A percentile compares a stretch with the other conserved stretches of the same genome.
Conservation (phyloP, 30 jellyfish, hydroid and myxozoan genomes). For the Hydractinia echinata region DNA sequence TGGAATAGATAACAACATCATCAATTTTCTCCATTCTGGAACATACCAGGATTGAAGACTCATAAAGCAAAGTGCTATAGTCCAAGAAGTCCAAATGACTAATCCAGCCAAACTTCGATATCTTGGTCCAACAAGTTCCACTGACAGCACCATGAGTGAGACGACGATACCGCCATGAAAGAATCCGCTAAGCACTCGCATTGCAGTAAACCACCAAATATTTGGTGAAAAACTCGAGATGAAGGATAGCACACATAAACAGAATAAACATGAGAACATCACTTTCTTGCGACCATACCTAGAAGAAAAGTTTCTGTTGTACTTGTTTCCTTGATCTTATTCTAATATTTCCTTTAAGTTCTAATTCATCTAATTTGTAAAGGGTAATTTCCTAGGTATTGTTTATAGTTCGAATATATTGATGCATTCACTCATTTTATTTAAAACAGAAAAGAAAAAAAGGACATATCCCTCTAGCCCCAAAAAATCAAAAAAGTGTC, state of each 20-base stretch:
- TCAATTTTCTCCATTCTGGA: constrained; percentile 71
- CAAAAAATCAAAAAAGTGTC: too few species aligned
- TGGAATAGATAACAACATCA: constrained; percentile 75
- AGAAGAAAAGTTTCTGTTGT: not conserved
- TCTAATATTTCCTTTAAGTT: too few species aligned
- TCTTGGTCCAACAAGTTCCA: constrained; percentile 82
- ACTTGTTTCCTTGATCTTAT: too few species aligned
- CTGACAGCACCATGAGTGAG: constrained; percentile 59
- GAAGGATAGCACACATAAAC: not conserved
- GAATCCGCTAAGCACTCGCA: constrained; percentile 22
- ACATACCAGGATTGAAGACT: constrained; percentile 66
- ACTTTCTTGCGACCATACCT: constrained; percentile 26
- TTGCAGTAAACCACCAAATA: not conserved
- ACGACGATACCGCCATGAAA: constrained; percentile 42
- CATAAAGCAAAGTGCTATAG: constrained; percentile 56
- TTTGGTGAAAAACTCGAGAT: constrained; percentile 24
- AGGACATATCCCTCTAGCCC: too few species aligned
- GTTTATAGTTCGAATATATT: too few species aligned
- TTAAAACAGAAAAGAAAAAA: too few species aligned
- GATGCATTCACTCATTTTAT: too few species aligned
- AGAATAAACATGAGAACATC: not conserved
- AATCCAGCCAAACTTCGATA: constrained; percentile 79
- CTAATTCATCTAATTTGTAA: too few species aligned
- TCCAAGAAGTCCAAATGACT: constrained; percentile 71
- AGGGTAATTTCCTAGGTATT: too few species aligned